Conservation (phyloP, 2,113 vertebrate genomes). For the Catharus minimus region DNA sequence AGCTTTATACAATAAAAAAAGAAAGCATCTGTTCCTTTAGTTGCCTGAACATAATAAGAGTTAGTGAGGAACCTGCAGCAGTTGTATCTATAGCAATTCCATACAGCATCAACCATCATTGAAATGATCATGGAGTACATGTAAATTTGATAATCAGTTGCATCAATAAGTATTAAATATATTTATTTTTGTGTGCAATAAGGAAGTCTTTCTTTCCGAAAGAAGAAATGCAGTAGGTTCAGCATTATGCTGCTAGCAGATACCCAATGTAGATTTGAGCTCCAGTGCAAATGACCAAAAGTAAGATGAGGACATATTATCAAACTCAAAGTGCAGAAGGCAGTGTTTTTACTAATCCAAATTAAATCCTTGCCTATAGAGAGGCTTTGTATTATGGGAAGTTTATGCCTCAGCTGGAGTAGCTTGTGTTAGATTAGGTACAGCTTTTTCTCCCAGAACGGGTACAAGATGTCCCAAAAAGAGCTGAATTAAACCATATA, state of each 20-base stretch:
- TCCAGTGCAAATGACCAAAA: background rate
- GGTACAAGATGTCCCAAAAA: background rate
- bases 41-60: rapidly evolving
- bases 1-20: background rate
- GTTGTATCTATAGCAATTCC: background rate
- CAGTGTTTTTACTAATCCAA: background rate
- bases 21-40: background rate
- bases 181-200: background rate
- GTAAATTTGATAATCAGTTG: background rate
- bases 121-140: rapidly evolving
- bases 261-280: background rate
- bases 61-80: background rate
- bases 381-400: background rate
- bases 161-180: background rate
- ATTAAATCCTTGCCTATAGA: background rate
- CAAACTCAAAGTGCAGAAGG: background rate
- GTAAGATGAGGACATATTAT: background rate
- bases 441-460: background rate
- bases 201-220: background rate
- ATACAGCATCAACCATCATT: background rate
- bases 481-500: background rate
- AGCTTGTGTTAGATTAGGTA: background rate
- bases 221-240: rapidly evolving
- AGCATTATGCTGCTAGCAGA: background rate
- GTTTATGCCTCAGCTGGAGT: background rate